Percentiles rank a stretch among this genome's conserved stretches.
Evolutionary conservation across 2,888 invertebrate genomes (phyloP).

Genomic region (Drosophila trichaetosa): DNA sequence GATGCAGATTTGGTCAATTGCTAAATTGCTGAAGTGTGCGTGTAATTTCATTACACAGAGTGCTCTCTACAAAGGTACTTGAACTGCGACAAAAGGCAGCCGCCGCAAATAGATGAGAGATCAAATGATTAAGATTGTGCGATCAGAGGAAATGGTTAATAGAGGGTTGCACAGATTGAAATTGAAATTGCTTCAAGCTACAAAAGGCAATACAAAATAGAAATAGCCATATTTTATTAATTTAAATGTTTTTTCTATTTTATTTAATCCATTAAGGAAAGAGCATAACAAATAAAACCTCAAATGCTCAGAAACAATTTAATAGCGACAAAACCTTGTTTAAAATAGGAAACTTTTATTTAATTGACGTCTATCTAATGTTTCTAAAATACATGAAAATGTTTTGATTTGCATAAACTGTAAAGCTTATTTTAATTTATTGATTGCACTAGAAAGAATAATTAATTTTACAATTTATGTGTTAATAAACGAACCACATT

Average conservation of each 20-base stretch:
- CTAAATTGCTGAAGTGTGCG: slow-evolving; percentile 76
- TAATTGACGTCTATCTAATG: background rate
- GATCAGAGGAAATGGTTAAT: slow-evolving; percentile 43
- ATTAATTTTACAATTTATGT: slow-evolving; percentile 1
- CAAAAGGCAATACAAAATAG: background rate
- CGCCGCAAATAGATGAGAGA: slow-evolving; percentile 25
- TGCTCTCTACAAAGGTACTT: slow-evolving; percentile 34
- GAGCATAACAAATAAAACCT: too few species aligned
- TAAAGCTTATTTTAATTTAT: background rate
- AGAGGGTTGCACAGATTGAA: slow-evolving; percentile 13
- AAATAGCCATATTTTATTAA: background rate
- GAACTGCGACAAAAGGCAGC: slow-evolving; percentile 42
- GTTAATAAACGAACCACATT: slow-evolving; percentile 4
- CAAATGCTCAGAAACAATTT: background rate
- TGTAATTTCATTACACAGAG: slow-evolving; percentile 69
- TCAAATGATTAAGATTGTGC: slow-evolving; percentile 45
- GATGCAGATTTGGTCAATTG: slow-evolving; percentile 60
- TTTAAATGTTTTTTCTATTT: background rate
- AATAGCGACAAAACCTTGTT: background rate
- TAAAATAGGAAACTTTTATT: background rate
- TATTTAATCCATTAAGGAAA: background rate
- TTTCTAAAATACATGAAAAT: background rate
- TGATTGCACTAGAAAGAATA: background rate
- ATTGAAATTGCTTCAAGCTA: slow-evolving; percentile 5
- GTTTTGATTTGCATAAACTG: background rate